A percentile compares a stretch with the other conserved stretches of the same genome.
These are phyloP conservation scores for Tolypeutes matacus DNA, from an alignment of 2,797 vertebrate genomes.

Conservation along the genomic window DNA sequence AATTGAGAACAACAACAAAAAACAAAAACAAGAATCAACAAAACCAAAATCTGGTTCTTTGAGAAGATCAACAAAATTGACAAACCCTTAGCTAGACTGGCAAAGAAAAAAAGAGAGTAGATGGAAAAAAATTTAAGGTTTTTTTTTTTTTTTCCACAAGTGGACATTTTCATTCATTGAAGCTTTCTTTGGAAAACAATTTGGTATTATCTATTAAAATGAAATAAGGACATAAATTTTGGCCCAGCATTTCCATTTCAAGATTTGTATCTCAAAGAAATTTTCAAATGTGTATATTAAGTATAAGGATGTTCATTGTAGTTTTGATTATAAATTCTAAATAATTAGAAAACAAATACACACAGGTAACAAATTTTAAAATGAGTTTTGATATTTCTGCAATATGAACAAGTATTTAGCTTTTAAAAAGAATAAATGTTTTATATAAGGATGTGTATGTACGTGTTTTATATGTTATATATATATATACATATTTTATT, in stretches of 20 bases:
- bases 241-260: background rate
- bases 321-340: background rate
- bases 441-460: background rate
- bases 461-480: background rate
- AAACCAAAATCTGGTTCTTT: no score
- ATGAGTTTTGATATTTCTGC: background rate
- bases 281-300: background rate
- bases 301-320: background rate
- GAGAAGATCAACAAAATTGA: no score
- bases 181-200: background rate
- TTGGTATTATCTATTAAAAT: background rate
- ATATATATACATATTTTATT: background rate
- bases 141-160: background rate
- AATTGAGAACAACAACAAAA: no score
- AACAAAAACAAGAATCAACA: no score
- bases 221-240: background rate
- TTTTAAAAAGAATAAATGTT: background rate
- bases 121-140: background rate
- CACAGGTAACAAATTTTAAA: background rate
- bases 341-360: background rate
- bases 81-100: no score
- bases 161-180: background rate
- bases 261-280: background rate
- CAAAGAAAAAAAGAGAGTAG: no score
- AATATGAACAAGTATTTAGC: background rate